A percentile compares a stretch with the other conserved stretches of the same genome.
Conservation (phyloP, 2,888 invertebrate genomes). For the Brenthis hecate region DNA sequence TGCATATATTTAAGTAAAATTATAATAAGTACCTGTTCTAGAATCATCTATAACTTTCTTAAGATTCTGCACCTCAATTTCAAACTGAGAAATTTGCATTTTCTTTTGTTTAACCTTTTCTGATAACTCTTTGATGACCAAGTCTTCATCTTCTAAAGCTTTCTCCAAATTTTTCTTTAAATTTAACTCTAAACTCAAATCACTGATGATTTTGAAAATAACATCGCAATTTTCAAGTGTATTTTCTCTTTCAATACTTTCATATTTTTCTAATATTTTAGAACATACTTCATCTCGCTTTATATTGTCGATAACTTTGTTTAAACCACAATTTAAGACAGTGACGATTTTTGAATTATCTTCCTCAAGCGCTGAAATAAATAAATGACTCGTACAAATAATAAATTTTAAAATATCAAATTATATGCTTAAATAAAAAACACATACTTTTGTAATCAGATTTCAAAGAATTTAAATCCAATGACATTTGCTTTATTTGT, state of each 20-base stretch:
- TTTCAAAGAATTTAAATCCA: conserved; percentile 46
- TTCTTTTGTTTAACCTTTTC: conserved; percentile 51
- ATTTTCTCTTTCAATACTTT: conserved; percentile 16
- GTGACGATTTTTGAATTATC: conserved; percentile 40
- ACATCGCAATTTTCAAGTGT: conserved; percentile 45
- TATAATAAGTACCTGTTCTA: conserved; percentile 47
- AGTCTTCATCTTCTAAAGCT: conserved; percentile 47
- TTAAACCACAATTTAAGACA: conserved; percentile 45
- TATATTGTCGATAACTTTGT: conserved; percentile 46
- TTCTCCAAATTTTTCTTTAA: conserved; percentile 47
- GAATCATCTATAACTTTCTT: conserved; percentile 47
- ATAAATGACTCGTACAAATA: conserved; percentile 20
- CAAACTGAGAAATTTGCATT: conserved; percentile 44
- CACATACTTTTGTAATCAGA: conserved; percentile 51
- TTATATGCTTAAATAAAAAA: conserved; percentile 31
- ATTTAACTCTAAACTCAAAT: conserved; percentile 48
- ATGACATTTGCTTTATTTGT: conserved; percentile 38
- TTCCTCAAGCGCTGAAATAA: conserved; percentile 35
- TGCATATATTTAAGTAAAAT: no score
- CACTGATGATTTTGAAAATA: conserved; percentile 48
- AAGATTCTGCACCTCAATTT: conserved; percentile 49
- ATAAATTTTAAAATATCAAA: conserved; percentile 10
- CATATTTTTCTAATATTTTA: conserved; percentile 46
- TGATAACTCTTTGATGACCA: conserved; percentile 44
- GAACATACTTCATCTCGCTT: conserved; percentile 43